A percentile compares a stretch with the other conserved stretches of the same genome.
phyloP scores from a whole-genome alignment of 2,797 vertebrate species.

The Peromyscus nudipes region DNA sequence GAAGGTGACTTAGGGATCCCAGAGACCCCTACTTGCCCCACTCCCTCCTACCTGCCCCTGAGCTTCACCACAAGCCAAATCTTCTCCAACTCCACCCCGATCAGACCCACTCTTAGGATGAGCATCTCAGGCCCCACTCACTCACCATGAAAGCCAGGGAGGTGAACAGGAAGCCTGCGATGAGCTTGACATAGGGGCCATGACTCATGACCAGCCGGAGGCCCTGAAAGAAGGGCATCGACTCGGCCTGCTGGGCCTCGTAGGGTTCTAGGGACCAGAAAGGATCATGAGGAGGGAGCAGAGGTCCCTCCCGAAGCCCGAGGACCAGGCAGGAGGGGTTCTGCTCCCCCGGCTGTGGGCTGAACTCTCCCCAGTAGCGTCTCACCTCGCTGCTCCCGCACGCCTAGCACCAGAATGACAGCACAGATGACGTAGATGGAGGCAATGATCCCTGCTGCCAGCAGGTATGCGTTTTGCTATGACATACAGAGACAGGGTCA shows the following conservation, averaged over 20 bases:
- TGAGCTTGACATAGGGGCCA: slow-evolving; percentile 94
- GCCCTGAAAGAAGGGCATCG: slow-evolving; percentile 92
- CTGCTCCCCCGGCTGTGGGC: neutral
- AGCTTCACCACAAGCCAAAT: neutral
- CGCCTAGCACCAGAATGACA: slow-evolving; percentile 91
- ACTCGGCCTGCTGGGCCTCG: slow-evolving; percentile 85
- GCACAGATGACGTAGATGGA: slow-evolving; percentile 95
- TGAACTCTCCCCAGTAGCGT: neutral
- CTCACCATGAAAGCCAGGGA: slow-evolving; percentile 98
- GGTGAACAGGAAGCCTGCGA: slow-evolving; percentile 96
- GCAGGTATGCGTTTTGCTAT: slow-evolving; percentile 94
- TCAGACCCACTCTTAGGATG: accelerated
- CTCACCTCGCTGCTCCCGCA: slow-evolving; percentile 93
- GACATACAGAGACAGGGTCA: slow-evolving; percentile 9
- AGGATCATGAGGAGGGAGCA: slow-evolving; percentile 47
- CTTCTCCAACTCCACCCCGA: neutral
- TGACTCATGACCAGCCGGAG: slow-evolving; percentile 94
- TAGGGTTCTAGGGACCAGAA: slow-evolving; percentile 88
- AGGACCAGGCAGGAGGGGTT: neutral
- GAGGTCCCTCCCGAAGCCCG: neutral
- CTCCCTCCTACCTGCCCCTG: neutral
- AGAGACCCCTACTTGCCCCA: neutral
- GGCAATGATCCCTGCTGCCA: slow-evolving; percentile 94
- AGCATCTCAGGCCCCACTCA: slow-evolving; percentile 82
- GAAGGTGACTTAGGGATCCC: neutral